phyloP scores from a whole-genome alignment of 37 sponge, comb jelly and placozoan genomes.

The Agelas oroides region DNA sequence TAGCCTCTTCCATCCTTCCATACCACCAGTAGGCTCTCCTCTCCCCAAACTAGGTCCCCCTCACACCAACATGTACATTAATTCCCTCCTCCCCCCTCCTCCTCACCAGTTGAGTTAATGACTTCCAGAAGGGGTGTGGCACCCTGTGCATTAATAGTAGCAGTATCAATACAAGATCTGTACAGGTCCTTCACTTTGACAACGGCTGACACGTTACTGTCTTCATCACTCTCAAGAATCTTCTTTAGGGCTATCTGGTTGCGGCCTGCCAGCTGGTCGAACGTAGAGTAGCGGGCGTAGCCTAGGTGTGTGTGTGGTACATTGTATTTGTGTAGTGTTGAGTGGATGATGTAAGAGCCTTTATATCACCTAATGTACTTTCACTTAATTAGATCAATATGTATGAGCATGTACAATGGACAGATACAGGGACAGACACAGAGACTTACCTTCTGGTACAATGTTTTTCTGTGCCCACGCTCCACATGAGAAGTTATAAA shows the following conservation, averaged over 20 bases:
- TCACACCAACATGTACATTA: too few species aligned
- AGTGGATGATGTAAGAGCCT: background rate
- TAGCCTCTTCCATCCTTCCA: too few species aligned
- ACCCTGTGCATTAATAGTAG: conserved; percentile 18
- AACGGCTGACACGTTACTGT: conserved; percentile 46
- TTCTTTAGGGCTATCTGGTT: conserved; percentile 52
- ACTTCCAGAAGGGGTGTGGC: conserved; percentile 33
- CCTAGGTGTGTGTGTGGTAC: conserved; percentile 5
- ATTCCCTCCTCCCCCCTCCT: too few species aligned
- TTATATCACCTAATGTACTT: background rate
- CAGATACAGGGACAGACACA: background rate
- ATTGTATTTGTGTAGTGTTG: background rate
- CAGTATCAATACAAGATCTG: conserved; percentile 44
- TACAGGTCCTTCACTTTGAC: conserved; percentile 31
- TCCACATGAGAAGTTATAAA: conserved; percentile 86
- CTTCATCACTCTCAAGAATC: conserved; percentile 16
- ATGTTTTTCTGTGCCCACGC: conserved; percentile 61
- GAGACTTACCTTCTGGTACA: conserved; percentile 58
- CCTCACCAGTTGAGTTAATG: conserved; percentile 30
- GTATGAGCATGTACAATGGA: background rate
- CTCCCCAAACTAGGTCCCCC: too few species aligned
- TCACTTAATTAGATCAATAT: too few species aligned
- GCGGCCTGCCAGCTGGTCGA: background rate
- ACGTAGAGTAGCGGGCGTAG: background rate
- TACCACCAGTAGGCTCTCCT: too few species aligned